Evolutionary conservation across 2,113 vertebrate species (phyloP).

Genomic region (Phalacrocorax carbo): DNA sequence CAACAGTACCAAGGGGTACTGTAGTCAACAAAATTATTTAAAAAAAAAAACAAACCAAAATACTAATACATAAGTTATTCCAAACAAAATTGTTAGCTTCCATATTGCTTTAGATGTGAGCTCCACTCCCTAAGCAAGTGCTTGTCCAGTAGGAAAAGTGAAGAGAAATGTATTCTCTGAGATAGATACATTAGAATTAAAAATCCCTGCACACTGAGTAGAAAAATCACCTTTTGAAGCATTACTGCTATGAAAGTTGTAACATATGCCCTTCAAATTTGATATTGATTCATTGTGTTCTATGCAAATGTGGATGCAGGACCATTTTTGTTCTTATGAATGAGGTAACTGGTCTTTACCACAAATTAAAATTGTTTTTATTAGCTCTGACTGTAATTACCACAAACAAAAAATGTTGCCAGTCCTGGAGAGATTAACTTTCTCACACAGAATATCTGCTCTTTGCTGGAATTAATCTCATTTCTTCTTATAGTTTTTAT

Average conservation of each 20-base stretch:
- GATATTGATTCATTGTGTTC: not conserved
- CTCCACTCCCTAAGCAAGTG: not conserved
- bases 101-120: not conserved
- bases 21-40: not conserved
- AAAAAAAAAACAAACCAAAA: not conserved
- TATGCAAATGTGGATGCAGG: not conserved
- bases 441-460: slow-evolving; percentile 11
- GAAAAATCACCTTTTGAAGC: not conserved
- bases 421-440: slow-evolving; percentile 14
- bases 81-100: not conserved
- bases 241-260: not conserved
- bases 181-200: not conserved
- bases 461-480: slow-evolving; percentile 29
- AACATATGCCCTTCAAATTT: not conserved
- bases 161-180: not conserved
- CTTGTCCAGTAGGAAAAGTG: not conserved
- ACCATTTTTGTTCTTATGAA: slow-evolving; percentile 23
- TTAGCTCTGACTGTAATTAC: slow-evolving; percentile 46
- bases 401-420: slow-evolving; percentile 27
- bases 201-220: not conserved
- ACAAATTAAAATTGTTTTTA: slow-evolving; percentile 49
- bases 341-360: slow-evolving; percentile 5
- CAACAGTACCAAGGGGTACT: not conserved
- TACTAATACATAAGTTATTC: not conserved
- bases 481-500: slow-evolving; percentile 24